Conservation (phyloP, 2,888 invertebrate genomes). For the Polietes domitor region DNA sequence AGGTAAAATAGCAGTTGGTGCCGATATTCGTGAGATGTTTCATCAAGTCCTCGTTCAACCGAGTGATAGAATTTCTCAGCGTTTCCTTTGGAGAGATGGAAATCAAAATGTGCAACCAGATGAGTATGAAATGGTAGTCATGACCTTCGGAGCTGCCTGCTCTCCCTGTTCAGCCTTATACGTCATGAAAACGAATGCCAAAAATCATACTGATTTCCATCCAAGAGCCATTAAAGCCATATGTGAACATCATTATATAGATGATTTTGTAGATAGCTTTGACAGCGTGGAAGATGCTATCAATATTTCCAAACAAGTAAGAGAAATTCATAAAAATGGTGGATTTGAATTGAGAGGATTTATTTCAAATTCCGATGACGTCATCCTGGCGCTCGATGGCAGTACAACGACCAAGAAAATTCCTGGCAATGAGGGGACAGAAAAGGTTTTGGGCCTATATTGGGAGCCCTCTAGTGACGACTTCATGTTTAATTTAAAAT, state of each 20-base stretch:
- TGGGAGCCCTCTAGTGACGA: background rate
- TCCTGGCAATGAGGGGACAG: background rate
- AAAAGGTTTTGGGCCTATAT: background rate
- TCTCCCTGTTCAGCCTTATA: slow-evolving; percentile 53
- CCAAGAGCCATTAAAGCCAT: slow-evolving; percentile 36
- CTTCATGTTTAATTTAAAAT: slow-evolving; percentile 37
- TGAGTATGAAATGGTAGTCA: slow-evolving; percentile 52
- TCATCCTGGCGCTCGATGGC: slow-evolving; percentile 27
- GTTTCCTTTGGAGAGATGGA: slow-evolving; percentile 55
- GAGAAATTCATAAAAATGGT: slow-evolving; percentile 35
- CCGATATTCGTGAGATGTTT: slow-evolving; percentile 17
- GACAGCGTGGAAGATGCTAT: slow-evolving; percentile 39
- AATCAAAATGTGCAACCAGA: slow-evolving; percentile 4
- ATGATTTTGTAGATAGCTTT: slow-evolving; percentile 49
- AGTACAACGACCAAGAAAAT: background rate
- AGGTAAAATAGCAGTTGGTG: background rate
- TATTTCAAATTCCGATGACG: slow-evolving; percentile 37
- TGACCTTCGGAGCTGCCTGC: slow-evolving; percentile 62
- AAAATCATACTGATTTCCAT: background rate
- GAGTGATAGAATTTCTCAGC: slow-evolving; percentile 41
- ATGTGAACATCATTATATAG: slow-evolving; percentile 38
- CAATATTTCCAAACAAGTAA: slow-evolving; percentile 33
- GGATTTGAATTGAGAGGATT: slow-evolving; percentile 53
- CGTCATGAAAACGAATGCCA: slow-evolving; percentile 35
- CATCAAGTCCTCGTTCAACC: slow-evolving; percentile 69